Conservation (phyloP, 1,140 invertebrate species). For the Caligus rogercresseyi region DNA sequence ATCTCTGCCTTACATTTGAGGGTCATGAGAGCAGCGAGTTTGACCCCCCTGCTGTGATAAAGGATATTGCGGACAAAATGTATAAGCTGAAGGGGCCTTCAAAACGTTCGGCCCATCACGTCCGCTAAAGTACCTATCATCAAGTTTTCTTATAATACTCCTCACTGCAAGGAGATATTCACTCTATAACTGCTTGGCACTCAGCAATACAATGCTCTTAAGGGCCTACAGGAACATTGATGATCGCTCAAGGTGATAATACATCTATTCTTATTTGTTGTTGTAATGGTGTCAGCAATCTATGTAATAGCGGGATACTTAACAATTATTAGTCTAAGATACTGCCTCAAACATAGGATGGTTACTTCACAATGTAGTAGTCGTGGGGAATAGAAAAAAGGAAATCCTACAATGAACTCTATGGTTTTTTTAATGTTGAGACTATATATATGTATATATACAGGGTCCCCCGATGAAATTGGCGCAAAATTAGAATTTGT, state of each 20-base stretch:
- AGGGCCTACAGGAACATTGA: slow-evolving; percentile 37
- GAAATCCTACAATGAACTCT: too few relatives aligned
- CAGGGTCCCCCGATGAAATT: too few relatives aligned
- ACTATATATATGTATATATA: too few relatives aligned
- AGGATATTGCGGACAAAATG: slow-evolving; percentile 31
- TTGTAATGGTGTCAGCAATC: too few relatives aligned
- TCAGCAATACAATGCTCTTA: slow-evolving; percentile 39
- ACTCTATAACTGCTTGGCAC: slow-evolving; percentile 41
- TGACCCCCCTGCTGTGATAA: slow-evolving; percentile 27
- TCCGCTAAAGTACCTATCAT: slow-evolving; percentile 47
- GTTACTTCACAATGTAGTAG: too few relatives aligned
- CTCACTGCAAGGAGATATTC: slow-evolving; percentile 41
- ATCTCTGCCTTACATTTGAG: slow-evolving; percentile 40
- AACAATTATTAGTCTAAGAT: too few relatives aligned
- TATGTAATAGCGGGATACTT: too few relatives aligned
- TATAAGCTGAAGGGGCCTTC: slow-evolving; percentile 29
- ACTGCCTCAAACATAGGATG: too few relatives aligned
- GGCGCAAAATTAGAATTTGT: too few relatives aligned
- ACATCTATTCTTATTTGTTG: too few relatives aligned
- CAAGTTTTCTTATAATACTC: slow-evolving; percentile 35
- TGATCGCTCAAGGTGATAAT: slow-evolving; percentile 30
- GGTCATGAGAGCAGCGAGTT: slow-evolving; percentile 27
- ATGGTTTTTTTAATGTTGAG: too few relatives aligned
- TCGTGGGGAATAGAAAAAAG: too few relatives aligned
- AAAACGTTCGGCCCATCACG: slow-evolving; percentile 36